Evolutionary conservation across 1,140 invertebrate genomes (phyloP), one percentile per base, ranked within the genome.

Genomic region (Drusus annulatus): DNA sequence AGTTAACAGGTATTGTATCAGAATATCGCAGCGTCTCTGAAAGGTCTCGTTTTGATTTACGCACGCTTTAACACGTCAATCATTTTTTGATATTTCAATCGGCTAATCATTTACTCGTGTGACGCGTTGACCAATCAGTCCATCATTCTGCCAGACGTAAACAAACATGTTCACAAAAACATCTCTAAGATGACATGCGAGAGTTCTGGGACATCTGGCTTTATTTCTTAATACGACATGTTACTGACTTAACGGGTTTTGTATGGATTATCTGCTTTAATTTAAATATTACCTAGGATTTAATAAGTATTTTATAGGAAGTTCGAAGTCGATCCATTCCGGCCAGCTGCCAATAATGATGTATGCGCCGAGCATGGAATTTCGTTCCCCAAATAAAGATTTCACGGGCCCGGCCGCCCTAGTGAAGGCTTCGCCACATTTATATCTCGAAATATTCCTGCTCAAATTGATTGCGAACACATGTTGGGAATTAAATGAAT

Each of bases 401-500:
- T 69, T 50, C 65, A 69, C 65, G 65, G 31, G 15, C 23, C 60
- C 15, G 1, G 23, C 28, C 36, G 65, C 65, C 65, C 21, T 16
- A 17, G 16, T 16, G 28, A 15, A 69, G 65, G 36, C 65, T 69
- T 51, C 31, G 65, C 65, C 65, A 69, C 65, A 69, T 69, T 69
- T 69, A 69, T 69, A 69, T 76, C 74, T 60, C 56, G 17, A 28
- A n/a, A 74, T 56, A 74, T 74, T 76, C 56, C 74, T 36, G 21
- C 74, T 36, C 76, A 45, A 78, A 81, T 81, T 82, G 81, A 82
- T 82, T 76, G 81, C 81, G 21, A 79, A 82, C 81, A 82, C 81
- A 82, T 82, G 81, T 76, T 82, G 45, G 63, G 74, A 82, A 82
- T 82, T 82, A 82, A 82, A 82, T 75, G 60, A 82, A 79, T 80